Base-by-base conservation (phyloP, 2,113 vertebrate species). In the Trichechus manatus region DNA sequence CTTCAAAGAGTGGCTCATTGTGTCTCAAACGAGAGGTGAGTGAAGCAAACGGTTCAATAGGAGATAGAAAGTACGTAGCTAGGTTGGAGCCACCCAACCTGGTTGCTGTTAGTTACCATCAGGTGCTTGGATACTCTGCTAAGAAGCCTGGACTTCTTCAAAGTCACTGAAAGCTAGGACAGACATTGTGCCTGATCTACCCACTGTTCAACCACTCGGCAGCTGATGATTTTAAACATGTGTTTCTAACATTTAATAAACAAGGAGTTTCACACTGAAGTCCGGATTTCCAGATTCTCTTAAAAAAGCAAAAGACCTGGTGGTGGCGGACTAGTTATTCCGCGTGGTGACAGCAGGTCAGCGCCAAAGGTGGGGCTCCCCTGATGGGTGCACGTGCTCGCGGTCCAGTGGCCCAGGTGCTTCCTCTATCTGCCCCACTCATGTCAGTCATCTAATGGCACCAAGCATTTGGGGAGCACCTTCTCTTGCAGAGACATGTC, bases 201-300 rank as follows among this genome's bases (percentile, higher is more conserved):
- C 39, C 39, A 59, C 8, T 17, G 23, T 72, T 72, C 25, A 80
- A 36, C 11, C 39, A 25, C 20, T 56, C 23, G 70, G 39, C 33
- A 39, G 33, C 22, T 36, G 36, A 31, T 7, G 36, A 79, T 79
- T 84, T 89, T 42, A 4, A 86, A 94, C 33, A 27, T 63, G 47
- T 50, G 33, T 77, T 90, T 91, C 85, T 95, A 75, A 86, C 6
- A 39, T 64, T 72, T 81, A 87, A 63, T 42, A 89, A 88, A 9
- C 31, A 81, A 42, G 44, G 20, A 63, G 74, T 83, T 87, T 89
- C 87, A 90, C 6, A 50, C 11, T 22, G 7, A 79, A 85, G 36
- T 87, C 87, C 64, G 64, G 39, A 75, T 85, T 64, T 84, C 39
- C 47, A 94, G 68, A 93, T 61, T 92, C 44, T 93, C 75, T 84